phyloP scores from a whole-genome alignment of 1,140 invertebrate genomes.

The Drosophila arawakana region DNA sequence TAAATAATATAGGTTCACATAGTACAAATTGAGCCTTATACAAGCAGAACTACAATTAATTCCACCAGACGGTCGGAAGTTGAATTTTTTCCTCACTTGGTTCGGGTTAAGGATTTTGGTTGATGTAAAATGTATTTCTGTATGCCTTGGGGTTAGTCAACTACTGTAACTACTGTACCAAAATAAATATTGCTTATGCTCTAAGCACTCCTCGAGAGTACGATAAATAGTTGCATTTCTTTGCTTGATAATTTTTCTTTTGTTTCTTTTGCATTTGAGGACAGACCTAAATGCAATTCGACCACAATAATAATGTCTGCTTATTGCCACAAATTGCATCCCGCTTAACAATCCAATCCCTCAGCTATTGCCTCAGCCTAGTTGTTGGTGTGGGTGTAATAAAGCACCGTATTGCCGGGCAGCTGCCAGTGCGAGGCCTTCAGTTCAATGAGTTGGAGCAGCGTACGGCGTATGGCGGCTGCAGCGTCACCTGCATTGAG shows the following conservation, averaged over 20 bases:
- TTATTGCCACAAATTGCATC: conserved; percentile 64
- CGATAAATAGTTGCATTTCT: conserved; percentile 64
- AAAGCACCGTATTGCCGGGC: conserved; percentile 93
- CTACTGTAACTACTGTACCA: conserved; percentile 54
- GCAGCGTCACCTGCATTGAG: conserved; percentile 88
- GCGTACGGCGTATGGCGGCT: conserved; percentile 90
- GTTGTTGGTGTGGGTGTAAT: conserved; percentile 91
- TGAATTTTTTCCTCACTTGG: conserved; percentile 8
- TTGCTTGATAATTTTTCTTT: not conserved
- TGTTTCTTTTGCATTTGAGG: conserved; percentile 22
- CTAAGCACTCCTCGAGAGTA: conserved; percentile 62
- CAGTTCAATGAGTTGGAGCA: conserved; percentile 94
- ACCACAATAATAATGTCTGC: conserved; percentile 59
- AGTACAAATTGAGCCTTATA: conserved; percentile 49
- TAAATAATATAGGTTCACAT: conserved; percentile 46
- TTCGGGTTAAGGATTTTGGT: not conserved
- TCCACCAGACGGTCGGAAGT: conserved; percentile 11
- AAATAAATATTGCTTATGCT: conserved; percentile 77
- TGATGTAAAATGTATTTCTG: conserved; percentile 22
- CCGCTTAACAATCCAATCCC: conserved; percentile 19
- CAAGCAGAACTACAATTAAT: conserved; percentile 18
- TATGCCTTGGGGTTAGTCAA: conserved; percentile 59
- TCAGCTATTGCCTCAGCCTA: conserved; percentile 15
- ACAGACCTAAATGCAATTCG: conserved; percentile 77
- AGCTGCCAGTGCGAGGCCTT: conserved; percentile 95